phyloP scores from a whole-genome alignment of 2,888 invertebrate genomes.

The Cordilura impudica region DNA sequence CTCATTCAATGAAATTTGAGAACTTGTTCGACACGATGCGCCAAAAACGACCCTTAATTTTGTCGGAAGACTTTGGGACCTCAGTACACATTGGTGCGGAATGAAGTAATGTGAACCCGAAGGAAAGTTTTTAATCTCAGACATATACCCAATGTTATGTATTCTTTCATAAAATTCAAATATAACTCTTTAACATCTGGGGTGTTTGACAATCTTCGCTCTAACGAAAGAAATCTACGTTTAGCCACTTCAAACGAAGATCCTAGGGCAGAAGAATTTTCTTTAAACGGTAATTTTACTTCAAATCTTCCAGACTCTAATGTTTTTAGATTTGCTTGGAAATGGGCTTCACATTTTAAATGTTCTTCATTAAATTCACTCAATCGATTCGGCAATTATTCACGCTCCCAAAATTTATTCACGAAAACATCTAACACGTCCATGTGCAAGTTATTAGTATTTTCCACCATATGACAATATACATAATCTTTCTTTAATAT shows the following conservation, averaged over 20 bases:
- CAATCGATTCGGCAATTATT: background rate
- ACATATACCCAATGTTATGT: slow-evolving; percentile 20
- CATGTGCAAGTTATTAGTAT: background rate
- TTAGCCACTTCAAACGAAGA: slow-evolving; percentile 14
- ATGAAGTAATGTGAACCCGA: slow-evolving; percentile 17
- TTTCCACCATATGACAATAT: background rate
- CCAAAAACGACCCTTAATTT: slow-evolving; percentile 50
- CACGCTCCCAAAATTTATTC: slow-evolving; percentile 25
- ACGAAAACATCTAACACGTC: background rate
- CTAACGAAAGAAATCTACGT: slow-evolving; percentile 15
- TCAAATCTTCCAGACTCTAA: background rate
- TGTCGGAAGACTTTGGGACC: slow-evolving; percentile 8
- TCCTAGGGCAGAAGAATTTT: slow-evolving; percentile 9
- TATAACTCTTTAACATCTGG: background rate
- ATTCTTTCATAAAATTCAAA: slow-evolving; percentile 24
- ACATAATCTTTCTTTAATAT: background rate
- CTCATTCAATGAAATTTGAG: slow-evolving; percentile 34
- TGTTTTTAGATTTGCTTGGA: background rate
- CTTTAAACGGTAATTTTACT: slow-evolving; percentile 13
- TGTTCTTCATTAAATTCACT: slow-evolving; percentile 14
- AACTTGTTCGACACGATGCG: slow-evolving; percentile 20
- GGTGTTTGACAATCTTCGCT: slow-evolving; percentile 9
- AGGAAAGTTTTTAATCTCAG: background rate
- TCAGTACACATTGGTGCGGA: slow-evolving; percentile 43
- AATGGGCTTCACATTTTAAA: slow-evolving; percentile 29